phyloP scores from a whole-genome alignment of 2,888 invertebrate genomes.

The Eudasyphora cyanicolor region DNA sequence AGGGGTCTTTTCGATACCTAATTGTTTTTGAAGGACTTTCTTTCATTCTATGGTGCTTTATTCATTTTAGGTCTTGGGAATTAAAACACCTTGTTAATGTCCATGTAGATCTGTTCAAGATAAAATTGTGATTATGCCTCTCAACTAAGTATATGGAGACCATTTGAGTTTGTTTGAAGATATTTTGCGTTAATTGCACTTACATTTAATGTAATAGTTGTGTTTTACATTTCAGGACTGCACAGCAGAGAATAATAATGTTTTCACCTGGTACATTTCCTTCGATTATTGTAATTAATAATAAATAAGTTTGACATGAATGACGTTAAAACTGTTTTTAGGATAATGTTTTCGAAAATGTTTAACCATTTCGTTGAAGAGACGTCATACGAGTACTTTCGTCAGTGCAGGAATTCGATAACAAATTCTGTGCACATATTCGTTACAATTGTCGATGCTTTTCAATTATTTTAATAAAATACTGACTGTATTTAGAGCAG shows the following conservation, averaged over 20 bases:
- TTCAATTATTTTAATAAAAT: no score
- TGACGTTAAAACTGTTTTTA: no score
- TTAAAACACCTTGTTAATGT: constrained; percentile 60
- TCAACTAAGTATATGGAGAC: constrained; percentile 26
- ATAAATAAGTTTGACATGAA: constrained; percentile 49
- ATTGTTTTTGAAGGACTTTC: constrained; percentile 6
- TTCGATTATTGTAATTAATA: constrained; percentile 37
- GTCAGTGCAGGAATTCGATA: no score
- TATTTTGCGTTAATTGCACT: constrained; percentile 51
- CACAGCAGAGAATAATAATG: constrained; percentile 30
- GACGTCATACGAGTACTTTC: no score
- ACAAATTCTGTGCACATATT: no score
- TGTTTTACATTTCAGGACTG: constrained; percentile 51
- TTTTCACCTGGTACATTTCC: constrained; percentile 55
- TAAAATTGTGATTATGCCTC: constrained; percentile 28
- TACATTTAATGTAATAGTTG: constrained; percentile 55
- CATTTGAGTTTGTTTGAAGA: constrained; percentile 29
- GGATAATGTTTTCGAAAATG: no score
- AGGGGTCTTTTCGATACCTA: background rate
- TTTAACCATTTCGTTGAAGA: no score
- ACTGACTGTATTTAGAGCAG: no score
- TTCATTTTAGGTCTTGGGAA: constrained; percentile 45
- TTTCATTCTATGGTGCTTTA: no score
- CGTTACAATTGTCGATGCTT: no score
- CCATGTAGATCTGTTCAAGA: constrained; percentile 56